phyloP scores from a whole-genome alignment of 2,113 vertebrate species.

The Tyto alba region DNA sequence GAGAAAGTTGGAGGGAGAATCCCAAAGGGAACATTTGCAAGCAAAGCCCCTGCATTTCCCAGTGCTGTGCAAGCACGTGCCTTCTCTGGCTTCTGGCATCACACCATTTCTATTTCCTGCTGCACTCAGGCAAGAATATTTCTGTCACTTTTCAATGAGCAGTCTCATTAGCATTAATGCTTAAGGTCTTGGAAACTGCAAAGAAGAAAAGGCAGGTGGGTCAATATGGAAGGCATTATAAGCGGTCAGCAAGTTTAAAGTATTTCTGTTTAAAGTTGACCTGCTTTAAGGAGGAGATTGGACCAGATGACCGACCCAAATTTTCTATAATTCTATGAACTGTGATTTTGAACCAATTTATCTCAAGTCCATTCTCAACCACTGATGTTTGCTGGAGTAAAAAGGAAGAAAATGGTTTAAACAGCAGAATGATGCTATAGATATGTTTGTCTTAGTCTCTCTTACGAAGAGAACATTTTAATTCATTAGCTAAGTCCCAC shows the following conservation, averaged over 20 bases:
- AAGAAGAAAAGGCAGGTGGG: neutral
- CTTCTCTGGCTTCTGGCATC: slow-evolving; percentile 11
- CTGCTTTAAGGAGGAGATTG: neutral
- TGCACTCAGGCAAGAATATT: neutral
- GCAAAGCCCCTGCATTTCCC: slow-evolving; percentile 27
- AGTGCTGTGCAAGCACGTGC: neutral
- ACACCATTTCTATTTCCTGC: slow-evolving; percentile 20
- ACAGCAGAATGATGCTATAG: neutral
- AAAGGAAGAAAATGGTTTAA: neutral
- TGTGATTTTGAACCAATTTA: neutral
- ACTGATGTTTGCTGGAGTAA: neutral
- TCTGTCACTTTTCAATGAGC: neutral
- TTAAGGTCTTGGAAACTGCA: neutral
- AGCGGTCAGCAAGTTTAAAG: neutral
- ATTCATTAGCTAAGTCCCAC: neutral
- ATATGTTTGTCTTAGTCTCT: neutral
- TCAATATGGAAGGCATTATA: neutral
- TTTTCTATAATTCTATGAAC: neutral
- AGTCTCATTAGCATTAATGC: neutral
- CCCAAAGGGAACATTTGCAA: neutral
- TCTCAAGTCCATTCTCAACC: neutral
- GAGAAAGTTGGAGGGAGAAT: slow-evolving; percentile 4
- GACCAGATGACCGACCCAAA: neutral
- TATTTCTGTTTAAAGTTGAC: neutral
- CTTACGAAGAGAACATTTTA: neutral